A percentile compares a stretch with the other conserved stretches of the same genome.
phyloP scores from a whole-genome alignment of 2,797 vertebrate species.

The Hoplostethus atlanticus region DNA sequence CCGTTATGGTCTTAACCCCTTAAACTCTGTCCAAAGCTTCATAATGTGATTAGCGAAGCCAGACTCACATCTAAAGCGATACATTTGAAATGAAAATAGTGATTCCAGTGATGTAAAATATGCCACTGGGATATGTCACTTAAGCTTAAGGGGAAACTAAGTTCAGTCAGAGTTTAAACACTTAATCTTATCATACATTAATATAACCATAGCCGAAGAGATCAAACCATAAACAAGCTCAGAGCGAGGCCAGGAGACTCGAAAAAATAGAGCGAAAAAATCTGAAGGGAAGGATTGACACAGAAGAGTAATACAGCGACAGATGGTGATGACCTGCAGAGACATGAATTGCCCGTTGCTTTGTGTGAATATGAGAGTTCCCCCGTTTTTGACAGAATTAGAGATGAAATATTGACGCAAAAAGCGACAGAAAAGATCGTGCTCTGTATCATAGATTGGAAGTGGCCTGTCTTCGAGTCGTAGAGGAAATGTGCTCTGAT shows the following conservation, averaged over 20 bases:
- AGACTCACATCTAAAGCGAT: neutral
- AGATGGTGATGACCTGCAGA: conserved; percentile 7
- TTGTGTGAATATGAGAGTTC: conserved; percentile 30
- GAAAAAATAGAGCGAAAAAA: neutral
- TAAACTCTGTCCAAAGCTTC: neutral
- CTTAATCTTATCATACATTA: neutral
- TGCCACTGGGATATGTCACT: too few species aligned
- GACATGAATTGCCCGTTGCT: conserved; percentile 13
- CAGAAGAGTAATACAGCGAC: conserved; percentile 6
- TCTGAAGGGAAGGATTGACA: conserved; percentile 9
- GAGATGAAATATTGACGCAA: conserved; percentile 13
- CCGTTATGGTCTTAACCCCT: neutral
- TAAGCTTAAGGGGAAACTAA: too few species aligned
- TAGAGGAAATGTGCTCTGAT: neutral
- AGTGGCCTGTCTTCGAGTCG: conserved; percentile 13
- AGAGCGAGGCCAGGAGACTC: too few species aligned
- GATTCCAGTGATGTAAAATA: too few species aligned
- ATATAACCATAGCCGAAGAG: neutral
- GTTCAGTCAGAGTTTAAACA: neutral
- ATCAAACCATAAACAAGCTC: neutral
- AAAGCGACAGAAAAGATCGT: conserved; percentile 7
- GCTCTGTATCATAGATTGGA: conserved; percentile 4
- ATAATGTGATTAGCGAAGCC: too few species aligned
- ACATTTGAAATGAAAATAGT: neutral
- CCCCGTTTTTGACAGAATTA: conserved; percentile 31